phyloP scores from a whole-genome alignment of 2,113 vertebrate species.

The Sapajus apella region DNA sequence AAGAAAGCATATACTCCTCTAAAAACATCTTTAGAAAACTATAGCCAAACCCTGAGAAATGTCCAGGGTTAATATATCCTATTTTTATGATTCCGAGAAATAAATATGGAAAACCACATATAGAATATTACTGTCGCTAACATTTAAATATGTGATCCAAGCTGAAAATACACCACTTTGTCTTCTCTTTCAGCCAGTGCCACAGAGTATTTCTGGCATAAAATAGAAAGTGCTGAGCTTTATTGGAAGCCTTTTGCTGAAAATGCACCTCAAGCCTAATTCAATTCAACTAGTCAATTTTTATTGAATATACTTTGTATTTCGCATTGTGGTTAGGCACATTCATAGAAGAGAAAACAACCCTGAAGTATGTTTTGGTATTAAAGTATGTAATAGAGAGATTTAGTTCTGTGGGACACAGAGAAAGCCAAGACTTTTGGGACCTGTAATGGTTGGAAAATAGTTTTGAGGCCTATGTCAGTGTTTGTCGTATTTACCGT shows the following conservation, averaged over 20 bases:
- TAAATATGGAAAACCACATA: background rate
- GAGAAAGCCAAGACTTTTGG: background rate
- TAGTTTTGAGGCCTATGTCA: background rate
- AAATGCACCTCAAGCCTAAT: background rate
- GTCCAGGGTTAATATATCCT: background rate
- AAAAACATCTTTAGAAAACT: constrained; percentile 43
- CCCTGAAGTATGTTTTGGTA: background rate
- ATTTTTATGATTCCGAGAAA: background rate
- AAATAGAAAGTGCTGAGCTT: background rate
- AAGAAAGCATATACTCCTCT: background rate
- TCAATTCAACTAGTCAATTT: constrained; percentile 37
- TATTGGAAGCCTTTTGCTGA: constrained; percentile 27
- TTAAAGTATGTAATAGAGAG: background rate
- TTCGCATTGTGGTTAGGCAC: background rate
- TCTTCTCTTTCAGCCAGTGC: background rate
- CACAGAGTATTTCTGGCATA: background rate
- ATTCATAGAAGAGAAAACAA: background rate
- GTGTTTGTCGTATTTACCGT: background rate
- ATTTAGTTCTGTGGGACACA: background rate
- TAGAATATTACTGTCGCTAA: background rate
- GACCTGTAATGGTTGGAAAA: background rate
- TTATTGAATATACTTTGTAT: background rate
- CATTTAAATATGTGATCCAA: background rate
- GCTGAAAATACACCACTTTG: background rate
- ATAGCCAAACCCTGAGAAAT: background rate